phyloP scores from a whole-genome alignment of 2,888 invertebrate species.

The Asteroscopus sphinx region DNA sequence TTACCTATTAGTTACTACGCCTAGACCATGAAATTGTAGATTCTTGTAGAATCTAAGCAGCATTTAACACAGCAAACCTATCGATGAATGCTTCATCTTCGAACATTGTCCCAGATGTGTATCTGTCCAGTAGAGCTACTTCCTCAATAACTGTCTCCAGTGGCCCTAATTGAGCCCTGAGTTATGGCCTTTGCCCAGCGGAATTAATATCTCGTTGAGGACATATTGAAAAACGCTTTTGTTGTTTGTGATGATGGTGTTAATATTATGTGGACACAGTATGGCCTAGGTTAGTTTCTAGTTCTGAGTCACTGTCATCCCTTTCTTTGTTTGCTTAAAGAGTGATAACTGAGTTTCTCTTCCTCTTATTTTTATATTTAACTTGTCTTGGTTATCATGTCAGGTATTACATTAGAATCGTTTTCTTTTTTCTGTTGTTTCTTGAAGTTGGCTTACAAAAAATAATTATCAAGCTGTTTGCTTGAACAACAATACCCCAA shows the following conservation, averaged over 20 bases:
- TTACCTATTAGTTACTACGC: too few relatives aligned
- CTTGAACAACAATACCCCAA: too few relatives aligned
- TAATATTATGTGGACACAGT: constrained; percentile 20
- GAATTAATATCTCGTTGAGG: constrained; percentile 47
- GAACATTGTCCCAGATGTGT: constrained; percentile 58
- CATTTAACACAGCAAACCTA: constrained; percentile 19
- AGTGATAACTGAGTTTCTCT: background rate
- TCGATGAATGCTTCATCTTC: constrained; percentile 28
- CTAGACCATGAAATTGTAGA: background rate
- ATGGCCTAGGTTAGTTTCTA: constrained; percentile 14
- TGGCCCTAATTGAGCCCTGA: constrained; percentile 69
- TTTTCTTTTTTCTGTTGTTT: too few relatives aligned
- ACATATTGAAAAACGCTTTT: constrained; percentile 51
- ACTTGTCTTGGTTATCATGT: too few relatives aligned
- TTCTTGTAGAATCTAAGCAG: background rate
- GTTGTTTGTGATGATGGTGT: constrained; percentile 39
- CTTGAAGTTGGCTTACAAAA: too few relatives aligned
- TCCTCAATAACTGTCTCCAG: constrained; percentile 72
- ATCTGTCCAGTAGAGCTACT: constrained; percentile 57
- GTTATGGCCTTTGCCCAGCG: constrained; percentile 51
- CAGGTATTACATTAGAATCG: too few relatives aligned
- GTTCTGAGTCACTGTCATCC: constrained; percentile 9
- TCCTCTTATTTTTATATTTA: background rate
- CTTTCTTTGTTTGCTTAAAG: background rate
- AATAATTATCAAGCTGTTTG: too few relatives aligned